phyloP scores from a whole-genome alignment of 2,113 vertebrate genomes.

The Cyanoramphus novaezelandiae region DNA sequence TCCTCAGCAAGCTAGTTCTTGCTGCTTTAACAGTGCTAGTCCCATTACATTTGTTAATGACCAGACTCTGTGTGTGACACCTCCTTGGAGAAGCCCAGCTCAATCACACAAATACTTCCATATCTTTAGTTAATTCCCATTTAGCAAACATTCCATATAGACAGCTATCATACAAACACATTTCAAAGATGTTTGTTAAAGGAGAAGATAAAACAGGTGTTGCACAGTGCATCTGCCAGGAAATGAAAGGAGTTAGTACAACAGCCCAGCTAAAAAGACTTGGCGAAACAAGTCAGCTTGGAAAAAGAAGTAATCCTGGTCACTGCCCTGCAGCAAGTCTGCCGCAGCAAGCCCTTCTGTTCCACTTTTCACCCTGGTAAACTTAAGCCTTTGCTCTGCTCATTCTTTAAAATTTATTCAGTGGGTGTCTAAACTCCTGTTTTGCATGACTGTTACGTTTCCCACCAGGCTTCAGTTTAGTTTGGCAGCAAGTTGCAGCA shows the following conservation, averaged over 20 bases:
- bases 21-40: not conserved
- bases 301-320: not conserved
- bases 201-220: not conserved
- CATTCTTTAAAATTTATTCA: not conserved
- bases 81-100: not conserved
- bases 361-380: not conserved
- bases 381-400: not conserved
- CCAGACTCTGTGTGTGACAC: not conserved
- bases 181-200: not conserved
- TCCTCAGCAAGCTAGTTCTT: not conserved
- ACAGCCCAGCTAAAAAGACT: not conserved
- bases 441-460: not conserved
- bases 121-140: not conserved
- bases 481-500: not conserved
- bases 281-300: not conserved
- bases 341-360: not conserved
- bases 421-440: not conserved
- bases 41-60: not conserved
- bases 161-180: not conserved
- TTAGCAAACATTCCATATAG: not conserved
- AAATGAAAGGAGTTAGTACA: not conserved
- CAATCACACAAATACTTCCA: not conserved
- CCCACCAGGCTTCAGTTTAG: not conserved
- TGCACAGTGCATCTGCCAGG: not conserved
- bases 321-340: not conserved